Percentiles rank a stretch among this genome's conserved stretches.
phyloP scores from a whole-genome alignment of 2,888 invertebrate species.

The Orthosia gothica region DNA sequence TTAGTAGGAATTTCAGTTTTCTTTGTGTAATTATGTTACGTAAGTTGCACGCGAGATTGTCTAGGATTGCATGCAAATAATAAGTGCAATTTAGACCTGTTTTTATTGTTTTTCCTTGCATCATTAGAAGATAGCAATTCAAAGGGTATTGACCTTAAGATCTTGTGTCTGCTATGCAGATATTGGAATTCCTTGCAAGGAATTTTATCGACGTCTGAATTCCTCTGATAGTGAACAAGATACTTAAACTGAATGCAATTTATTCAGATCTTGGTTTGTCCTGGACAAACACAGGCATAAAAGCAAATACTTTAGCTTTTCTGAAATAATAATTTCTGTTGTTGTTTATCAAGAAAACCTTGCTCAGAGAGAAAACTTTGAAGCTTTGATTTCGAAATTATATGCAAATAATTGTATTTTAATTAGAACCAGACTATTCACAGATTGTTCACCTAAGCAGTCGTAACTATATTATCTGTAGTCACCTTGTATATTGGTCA shows the following conservation, averaged over 20 bases:
- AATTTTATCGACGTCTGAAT: conserved; percentile 15
- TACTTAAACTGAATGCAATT: conserved; percentile 11
- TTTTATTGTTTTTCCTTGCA: neutral
- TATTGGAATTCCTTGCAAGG: neutral
- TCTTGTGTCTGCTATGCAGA: neutral
- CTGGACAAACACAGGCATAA: conserved; percentile 26
- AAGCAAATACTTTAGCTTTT: conserved; percentile 8
- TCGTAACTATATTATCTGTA: neutral
- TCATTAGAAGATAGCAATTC: neutral
- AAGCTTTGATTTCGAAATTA: neutral
- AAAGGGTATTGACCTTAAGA: conserved; percentile 16
- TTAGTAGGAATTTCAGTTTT: neutral
- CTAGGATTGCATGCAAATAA: conserved; percentile 3
- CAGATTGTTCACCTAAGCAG: neutral
- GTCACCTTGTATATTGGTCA: neutral
- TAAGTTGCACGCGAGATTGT: neutral
- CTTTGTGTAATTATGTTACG: neutral
- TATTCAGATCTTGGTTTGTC: conserved; percentile 9
- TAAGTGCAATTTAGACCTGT: neutral
- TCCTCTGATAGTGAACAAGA: neutral
- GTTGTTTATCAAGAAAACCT: conserved; percentile 7
- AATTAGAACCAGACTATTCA: neutral
- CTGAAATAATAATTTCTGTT: conserved; percentile 5
- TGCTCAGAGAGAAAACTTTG: neutral
- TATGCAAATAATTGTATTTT: neutral